Base-by-base conservation (phyloP, 2,797 vertebrate species). In the Gymnocypris eckloni region DNA sequence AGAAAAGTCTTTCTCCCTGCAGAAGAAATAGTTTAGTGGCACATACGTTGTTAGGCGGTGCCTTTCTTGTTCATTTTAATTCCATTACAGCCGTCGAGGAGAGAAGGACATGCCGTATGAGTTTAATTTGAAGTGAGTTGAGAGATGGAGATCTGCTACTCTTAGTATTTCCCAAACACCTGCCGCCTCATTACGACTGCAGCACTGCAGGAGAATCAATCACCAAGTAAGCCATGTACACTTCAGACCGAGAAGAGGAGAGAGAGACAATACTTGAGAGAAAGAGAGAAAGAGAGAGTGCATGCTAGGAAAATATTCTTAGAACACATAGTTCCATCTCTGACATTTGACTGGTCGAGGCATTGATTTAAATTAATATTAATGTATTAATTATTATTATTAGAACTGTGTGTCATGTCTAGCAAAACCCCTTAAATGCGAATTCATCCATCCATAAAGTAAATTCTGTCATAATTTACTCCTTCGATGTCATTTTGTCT, bases 101-200 rank as follows among this genome's bases (percentile, higher is more conserved):
- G 59, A 81, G 72, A 82, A 89, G 82, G 84, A 76, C 86, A 83
- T 81, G 85, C 66, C 28, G n/a, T 25, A 25, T 71, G 67, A 66
- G 41, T 82, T 71, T 64, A 87, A 85, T 39, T 69, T 76, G 73
- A 71, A 79, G 50, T 8, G 84, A 79, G 45, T 16, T 83, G 86
- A 87, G 85, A 86, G 81, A 84, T 80, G 61, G 76, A 87, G 83
- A 81, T 83, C 77, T 76, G 78, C 67, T 77, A 83, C 70, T 67
- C 78, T 90, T 81, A 81, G 66, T 81, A 85, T 75, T 87, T 79
- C 78, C 79, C 88, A 86, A 91, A 88, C 84, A 84, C 87, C 88
- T 90, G 84, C 78, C 69, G 33, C 52, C 84, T 86, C 84, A 86
- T 91, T 88, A 87, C 83, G 13, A 76, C 79, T 69, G 83, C 83